phyloP scores from a whole-genome alignment of 2,113 vertebrate species.

The Centropristis striata region DNA sequence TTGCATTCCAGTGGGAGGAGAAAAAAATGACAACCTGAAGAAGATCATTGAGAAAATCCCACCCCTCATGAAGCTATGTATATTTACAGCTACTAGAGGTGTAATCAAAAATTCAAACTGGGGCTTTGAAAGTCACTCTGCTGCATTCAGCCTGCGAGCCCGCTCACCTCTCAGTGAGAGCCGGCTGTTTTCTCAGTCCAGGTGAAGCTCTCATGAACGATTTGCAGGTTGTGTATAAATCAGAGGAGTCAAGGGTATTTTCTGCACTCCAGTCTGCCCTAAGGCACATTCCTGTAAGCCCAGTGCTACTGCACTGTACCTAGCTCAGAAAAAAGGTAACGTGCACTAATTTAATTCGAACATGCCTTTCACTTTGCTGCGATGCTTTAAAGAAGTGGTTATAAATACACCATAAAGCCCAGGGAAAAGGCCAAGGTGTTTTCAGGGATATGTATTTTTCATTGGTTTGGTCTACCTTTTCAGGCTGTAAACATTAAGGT shows the following conservation, averaged over 20 bases:
- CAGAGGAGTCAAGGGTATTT: constrained; percentile 38
- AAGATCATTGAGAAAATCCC: neutral
- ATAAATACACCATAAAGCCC: constrained; percentile 74
- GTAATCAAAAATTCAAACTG: constrained; percentile 10
- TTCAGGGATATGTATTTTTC: constrained; percentile 79
- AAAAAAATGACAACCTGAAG: neutral
- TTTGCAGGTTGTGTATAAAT: constrained; percentile 41
- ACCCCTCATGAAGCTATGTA: neutral
- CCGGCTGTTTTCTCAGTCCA: constrained; percentile 3
- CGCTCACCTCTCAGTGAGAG: constrained; percentile 21
- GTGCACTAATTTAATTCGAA: constrained; percentile 61
- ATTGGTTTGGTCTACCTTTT: constrained; percentile 61
- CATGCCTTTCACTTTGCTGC: constrained; percentile 65
- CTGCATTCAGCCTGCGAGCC: neutral
- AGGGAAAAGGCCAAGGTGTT: constrained; percentile 70
- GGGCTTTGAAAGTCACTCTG: constrained; percentile 22
- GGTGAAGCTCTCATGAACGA: constrained; percentile 29
- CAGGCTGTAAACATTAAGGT: constrained; percentile 60
- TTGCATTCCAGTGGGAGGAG: neutral
- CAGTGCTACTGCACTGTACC: constrained; percentile 36
- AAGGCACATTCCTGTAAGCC: constrained; percentile 47
- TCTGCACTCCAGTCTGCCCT: constrained; percentile 51
- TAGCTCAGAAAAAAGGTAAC: constrained; percentile 62
- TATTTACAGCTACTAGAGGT: constrained; percentile 1
- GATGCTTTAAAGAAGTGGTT: constrained; percentile 56